Evolutionary conservation across 2,797 vertebrate genomes (phyloP), one percentile per base, ranked within the genome.

Genomic region (Poeciliopsis infans): DNA sequence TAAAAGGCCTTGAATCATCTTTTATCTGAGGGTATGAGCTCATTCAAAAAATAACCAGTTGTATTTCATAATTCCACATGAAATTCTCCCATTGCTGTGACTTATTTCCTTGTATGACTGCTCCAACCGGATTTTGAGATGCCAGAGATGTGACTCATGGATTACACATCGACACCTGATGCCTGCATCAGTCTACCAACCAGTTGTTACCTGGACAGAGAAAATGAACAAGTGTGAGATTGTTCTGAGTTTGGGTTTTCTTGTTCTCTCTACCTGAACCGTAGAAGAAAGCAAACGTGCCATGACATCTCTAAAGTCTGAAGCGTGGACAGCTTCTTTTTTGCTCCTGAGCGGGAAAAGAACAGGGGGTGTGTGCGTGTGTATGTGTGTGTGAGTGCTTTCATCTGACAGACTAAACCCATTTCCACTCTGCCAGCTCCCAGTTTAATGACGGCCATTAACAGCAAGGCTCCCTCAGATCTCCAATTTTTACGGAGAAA

Each of bases 381-480:
- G 77, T 64, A 75, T 25, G 80, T 45, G 69, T 69, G 77, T 71
- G 79, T 46, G 73, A 16, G 66, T 36, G 72, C 39, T 76, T 82
- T 77, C 77, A 88, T 88, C 88, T 88, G 85, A 87, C 86, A 88
- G 85, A 77, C 47, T 31, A 68, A 85, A 85, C 82, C 82, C 79
- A 83, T 87, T 87, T 86, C 87, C 86, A 85, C 82, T 77, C 85
- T 72, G 78, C 75, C 78, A 57, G 82, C 83, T 86, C 74, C 82
- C 28, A 28, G 83, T 86, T 87, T 88, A 92, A 91, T 87, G 90
- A 89, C 16, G 28, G 77, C 59, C 85, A 81, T 85, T 83, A 89
- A 81, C 82, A 13, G 79, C 83, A 61, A 66, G 18, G 31, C 77
- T 84, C 64, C 79, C 88, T 92, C 81, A 85, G 77, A 91, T 92